Conservation (phyloP, 2,113 vertebrate species). For the Scophthalmus maximus region DNA sequence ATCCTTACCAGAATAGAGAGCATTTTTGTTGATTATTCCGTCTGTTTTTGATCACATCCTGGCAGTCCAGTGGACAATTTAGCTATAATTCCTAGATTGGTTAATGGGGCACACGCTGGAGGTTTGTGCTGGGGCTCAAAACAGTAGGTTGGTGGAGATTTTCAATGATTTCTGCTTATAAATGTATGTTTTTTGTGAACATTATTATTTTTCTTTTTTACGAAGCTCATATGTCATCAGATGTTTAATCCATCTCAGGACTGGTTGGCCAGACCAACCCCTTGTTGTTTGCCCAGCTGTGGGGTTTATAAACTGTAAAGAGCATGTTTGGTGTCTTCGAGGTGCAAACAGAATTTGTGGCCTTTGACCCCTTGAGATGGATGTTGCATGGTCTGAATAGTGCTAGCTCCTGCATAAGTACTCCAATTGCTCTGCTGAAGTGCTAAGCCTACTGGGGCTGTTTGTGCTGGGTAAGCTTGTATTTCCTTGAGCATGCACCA, state of each 20-base stretch:
- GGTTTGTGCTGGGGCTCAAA: conserved; percentile 54
- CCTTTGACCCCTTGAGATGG: conserved; percentile 66
- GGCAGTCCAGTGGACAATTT: conserved; percentile 64
- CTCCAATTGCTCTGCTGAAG: conserved; percentile 65
- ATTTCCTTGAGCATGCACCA: conserved; percentile 70
- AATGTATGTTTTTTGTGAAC: conserved; percentile 21
- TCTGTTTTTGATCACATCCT: conserved; percentile 80
- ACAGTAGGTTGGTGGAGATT: conserved; percentile 59
- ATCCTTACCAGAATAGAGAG: conserved; percentile 75
- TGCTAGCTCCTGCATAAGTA: conserved; percentile 59
- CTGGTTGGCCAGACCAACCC: conserved; percentile 29
- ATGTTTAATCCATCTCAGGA: conserved; percentile 57
- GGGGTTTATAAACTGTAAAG: conserved; percentile 24
- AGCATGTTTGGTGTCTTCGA: conserved; percentile 47
- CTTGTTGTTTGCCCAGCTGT: conserved; percentile 56
- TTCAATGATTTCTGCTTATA: conserved; percentile 31
- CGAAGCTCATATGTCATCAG: conserved; percentile 33
- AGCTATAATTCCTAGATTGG: conserved; percentile 67
- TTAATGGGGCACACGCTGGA: conserved; percentile 56
- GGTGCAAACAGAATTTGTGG: conserved; percentile 66
- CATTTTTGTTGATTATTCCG: conserved; percentile 79
- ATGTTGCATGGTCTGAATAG: conserved; percentile 67
- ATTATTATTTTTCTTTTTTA: conserved; percentile 2
- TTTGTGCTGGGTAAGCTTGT: conserved; percentile 72
- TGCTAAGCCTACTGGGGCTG: conserved; percentile 69